Evolutionary conservation across 2,797 vertebrate genomes (phyloP), one percentile per base, ranked within the genome.

Genomic region (Chanos chanos): DNA sequence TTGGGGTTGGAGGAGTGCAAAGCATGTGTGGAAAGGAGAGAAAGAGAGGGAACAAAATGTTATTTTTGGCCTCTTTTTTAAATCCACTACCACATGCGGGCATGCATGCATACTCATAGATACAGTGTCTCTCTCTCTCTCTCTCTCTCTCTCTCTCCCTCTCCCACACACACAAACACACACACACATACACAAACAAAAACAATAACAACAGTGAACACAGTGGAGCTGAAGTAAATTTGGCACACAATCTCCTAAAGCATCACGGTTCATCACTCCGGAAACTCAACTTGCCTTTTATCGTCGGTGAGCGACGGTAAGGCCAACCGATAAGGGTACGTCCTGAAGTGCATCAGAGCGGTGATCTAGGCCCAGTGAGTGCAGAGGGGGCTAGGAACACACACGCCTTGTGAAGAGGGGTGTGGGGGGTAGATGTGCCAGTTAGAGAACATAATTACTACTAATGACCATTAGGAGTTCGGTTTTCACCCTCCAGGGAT

Each of bases 391-490:
- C 57, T 27, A 47, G 60, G 18, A 64, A 48, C 47, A 30, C 37
- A 30, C 37, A 50, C 63, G 66, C 21, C 71, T 67, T 67, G 49
- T 19, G 33, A 53, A 77, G 79, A 70, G 70, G 75, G 80, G 62
- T 59, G 39, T 49, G 77, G 75, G 54, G 63, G 51, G 41, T 70
- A 68, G 72, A 81, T 82, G 81, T 82, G 82, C 80, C 77, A 56
- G 81, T 86, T 82, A 83, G 76, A 54, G 77, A 83, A 69, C 82
- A 75, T 89, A 89, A 89, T 90, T 89, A 86, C 83, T 82, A 76
- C 86, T 91, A 91, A 91, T 89, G 86, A 90, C 85, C 88, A 89
- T 89, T 87, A 90, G 79, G 83, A 87, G 86, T 84, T 85, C 81
- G 77, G 81, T 85, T 88, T 87, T 81, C 84, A 83, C 83, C 82